Conservation (phyloP, 2,888 invertebrate species). For the Lepidochrysops patricia region DNA sequence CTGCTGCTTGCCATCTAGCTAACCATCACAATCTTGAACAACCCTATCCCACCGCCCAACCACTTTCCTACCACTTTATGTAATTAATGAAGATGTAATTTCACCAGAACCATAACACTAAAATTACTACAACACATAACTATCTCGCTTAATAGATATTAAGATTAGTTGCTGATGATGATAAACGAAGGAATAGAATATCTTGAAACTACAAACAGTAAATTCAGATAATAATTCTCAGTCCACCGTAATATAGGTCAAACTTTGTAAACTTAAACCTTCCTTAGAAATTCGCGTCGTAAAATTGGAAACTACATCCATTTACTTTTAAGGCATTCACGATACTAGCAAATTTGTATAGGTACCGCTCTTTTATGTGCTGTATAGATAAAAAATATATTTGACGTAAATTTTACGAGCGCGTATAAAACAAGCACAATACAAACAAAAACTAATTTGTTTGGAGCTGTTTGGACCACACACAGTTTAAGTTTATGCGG, state of each 20-base stretch:
- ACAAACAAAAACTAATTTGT: background rate
- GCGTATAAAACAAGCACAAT: background rate
- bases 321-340: constrained; percentile 2
- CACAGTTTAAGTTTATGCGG: no score
- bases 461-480: background rate
- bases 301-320: constrained; percentile 12
- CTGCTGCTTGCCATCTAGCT: no score
- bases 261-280: constrained; percentile 7
- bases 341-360: constrained; percentile 9
- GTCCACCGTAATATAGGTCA: constrained; percentile 3
- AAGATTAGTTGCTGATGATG: background rate
- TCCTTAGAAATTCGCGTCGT: constrained; percentile 8
- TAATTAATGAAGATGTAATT: no score
- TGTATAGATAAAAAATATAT: constrained; percentile 4
- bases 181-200: background rate
- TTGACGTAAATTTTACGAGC: background rate
- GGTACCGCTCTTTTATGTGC: background rate
- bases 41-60: no score
- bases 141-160: no score
- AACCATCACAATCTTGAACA: no score
- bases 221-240: background rate
- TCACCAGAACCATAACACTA: no score
- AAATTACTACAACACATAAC: no score
- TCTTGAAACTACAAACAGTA: background rate
- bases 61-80: no score